Conservation (phyloP, 37 sponge, comb jelly and placozoan genomes). For the Chondrosia reniformis region DNA sequence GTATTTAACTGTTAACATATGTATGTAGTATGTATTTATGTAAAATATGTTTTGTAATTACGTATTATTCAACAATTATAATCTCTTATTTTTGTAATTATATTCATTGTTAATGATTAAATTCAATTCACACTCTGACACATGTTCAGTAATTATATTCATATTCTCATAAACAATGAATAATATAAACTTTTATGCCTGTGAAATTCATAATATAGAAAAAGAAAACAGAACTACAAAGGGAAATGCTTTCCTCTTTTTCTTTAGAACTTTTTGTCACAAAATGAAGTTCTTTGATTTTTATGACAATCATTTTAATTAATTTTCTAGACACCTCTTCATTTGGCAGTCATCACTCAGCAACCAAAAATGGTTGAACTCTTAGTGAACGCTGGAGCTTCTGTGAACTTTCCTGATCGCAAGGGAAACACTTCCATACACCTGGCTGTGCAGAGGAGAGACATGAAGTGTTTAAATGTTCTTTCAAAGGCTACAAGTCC, state of each 20-base stretch:
- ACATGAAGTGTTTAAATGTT: constrained; percentile 39
- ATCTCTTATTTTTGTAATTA: too few relatives aligned
- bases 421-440: constrained; percentile 70
- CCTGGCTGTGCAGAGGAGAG: constrained; percentile 64
- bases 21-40: too few relatives aligned
- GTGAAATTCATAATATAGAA: neutral
- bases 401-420: constrained; percentile 77
- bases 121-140: too few relatives aligned
- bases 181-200: neutral
- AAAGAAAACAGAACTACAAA: too few relatives aligned
- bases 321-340: constrained; percentile 71
- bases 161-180: too few relatives aligned
- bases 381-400: constrained; percentile 65
- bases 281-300: neutral
- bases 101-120: too few relatives aligned
- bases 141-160: too few relatives aligned
- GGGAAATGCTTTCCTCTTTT: neutral
- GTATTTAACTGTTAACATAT: too few relatives aligned
- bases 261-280: too few relatives aligned
- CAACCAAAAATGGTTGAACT: constrained; percentile 64
- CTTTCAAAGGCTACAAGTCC: constrained; percentile 58
- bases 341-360: constrained; percentile 79
- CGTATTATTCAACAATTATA: too few relatives aligned
- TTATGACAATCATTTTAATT: neutral
- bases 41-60: too few relatives aligned